phyloP scores from a whole-genome alignment of 2,888 invertebrate species.

The Eupithecia centaureata region DNA sequence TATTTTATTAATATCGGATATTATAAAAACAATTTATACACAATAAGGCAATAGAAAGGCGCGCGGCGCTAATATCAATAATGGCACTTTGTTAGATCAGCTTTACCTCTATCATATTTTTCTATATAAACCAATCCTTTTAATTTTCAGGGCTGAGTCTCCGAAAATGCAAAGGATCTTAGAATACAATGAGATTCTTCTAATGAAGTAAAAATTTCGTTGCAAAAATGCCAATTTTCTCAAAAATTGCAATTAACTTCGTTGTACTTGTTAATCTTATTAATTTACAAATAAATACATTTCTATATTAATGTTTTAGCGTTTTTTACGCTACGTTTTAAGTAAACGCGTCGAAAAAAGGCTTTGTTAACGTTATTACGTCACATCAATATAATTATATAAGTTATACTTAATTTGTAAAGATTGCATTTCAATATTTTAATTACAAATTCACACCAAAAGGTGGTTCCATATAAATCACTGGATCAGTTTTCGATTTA shows the following conservation, averaged over 20 bases:
- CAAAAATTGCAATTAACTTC: constrained; percentile 33
- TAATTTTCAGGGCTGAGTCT: constrained; percentile 5
- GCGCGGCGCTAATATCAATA: constrained; percentile 58
- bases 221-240: constrained; percentile 38
- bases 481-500: background rate
- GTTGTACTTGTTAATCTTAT: constrained; percentile 31
- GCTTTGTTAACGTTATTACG: constrained; percentile 20
- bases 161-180: constrained; percentile 15
- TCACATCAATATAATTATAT: constrained; percentile 22
- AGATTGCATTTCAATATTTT: constrained; percentile 43
- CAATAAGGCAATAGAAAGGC: constrained; percentile 29
- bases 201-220: constrained; percentile 27
- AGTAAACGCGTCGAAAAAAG: constrained; percentile 47
- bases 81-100: constrained; percentile 71
- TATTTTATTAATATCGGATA: constrained; percentile 43
- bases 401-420: constrained; percentile 15
- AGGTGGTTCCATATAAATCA: background rate
- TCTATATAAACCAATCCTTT: constrained; percentile 20
- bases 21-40: constrained; percentile 43
- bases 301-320: constrained; percentile 26
- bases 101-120: constrained; percentile 43
- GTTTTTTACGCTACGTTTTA: constrained; percentile 46
- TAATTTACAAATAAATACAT: constrained; percentile 33
- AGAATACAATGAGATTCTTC: constrained; percentile 32
- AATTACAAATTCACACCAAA: too few relatives aligned